Percentiles rank a stretch among this genome's conserved stretches.
Evolutionary conservation across 2,113 vertebrate genomes (phyloP).

Genomic region (Sitta europaea): DNA sequence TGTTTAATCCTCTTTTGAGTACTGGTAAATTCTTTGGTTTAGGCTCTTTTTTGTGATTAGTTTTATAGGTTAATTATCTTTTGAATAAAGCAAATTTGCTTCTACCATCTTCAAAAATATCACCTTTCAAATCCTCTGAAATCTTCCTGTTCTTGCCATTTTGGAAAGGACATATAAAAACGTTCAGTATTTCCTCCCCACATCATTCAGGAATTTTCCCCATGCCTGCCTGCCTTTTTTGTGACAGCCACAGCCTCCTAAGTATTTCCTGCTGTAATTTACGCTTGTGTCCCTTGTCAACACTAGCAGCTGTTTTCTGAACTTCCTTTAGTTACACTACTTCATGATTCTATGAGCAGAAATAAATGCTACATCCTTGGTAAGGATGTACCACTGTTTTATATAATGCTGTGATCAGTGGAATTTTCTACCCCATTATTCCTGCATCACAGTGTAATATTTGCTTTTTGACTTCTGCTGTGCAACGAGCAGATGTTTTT

Average conservation of each 20-base stretch:
- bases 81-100: conserved; percentile 2
- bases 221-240: not conserved
- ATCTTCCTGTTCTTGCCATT: not conserved
- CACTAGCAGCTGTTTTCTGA: conserved; percentile 4
- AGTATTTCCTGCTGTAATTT: conserved; percentile 19
- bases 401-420: conserved; percentile 19
- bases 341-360: not conserved
- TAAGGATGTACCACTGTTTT: conserved; percentile 1
- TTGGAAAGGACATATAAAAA: not conserved
- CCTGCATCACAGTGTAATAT: not conserved
- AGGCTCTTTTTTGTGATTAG: conserved; percentile 20
- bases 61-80: conserved; percentile 52
- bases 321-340: not conserved
- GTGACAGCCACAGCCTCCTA: not conserved
- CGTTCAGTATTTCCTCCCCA: not conserved
- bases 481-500: conserved; percentile 59
- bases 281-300: not conserved
- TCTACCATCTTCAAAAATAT: not conserved
- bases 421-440: conserved; percentile 48
- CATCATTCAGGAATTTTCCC: not conserved
- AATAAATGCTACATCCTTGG: conserved; percentile 11
- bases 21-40: conserved; percentile 24
- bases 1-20: conserved; percentile 34
- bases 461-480: conserved; percentile 41
- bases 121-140: conserved; percentile 8